phyloP scores from a whole-genome alignment of 2,888 invertebrate species.

The Pyrrhosoma nymphula region DNA sequence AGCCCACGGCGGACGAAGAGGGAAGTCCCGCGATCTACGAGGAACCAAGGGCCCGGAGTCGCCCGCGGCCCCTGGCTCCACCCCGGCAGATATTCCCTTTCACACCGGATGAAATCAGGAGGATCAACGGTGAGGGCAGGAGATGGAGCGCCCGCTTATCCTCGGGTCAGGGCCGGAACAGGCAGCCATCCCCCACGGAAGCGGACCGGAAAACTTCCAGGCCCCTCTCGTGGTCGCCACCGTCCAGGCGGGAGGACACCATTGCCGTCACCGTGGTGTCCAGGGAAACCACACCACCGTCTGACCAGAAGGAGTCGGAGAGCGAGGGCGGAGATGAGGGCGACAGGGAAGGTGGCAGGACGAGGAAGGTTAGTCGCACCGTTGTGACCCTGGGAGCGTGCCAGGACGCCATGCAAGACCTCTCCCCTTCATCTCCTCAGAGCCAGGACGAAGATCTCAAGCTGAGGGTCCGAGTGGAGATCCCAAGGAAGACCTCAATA shows the following conservation, averaged over 20 bases:
- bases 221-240: slow-evolving; percentile 71
- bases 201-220: slow-evolving; percentile 70
- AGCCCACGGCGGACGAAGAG: background rate
- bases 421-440: slow-evolving; percentile 81
- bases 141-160: slow-evolving; percentile 66
- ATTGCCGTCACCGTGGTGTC: slow-evolving; percentile 51
- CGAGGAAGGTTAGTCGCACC: slow-evolving; percentile 73
- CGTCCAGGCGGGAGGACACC: slow-evolving; percentile 70
- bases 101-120: slow-evolving; percentile 73
- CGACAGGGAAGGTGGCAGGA: background rate
- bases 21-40: slow-evolving; percentile 23
- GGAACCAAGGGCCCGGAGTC: slow-evolving; percentile 61
- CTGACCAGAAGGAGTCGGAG: slow-evolving; percentile 73
- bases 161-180: slow-evolving; percentile 68
- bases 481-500: slow-evolving; percentile 58
- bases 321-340: slow-evolving; percentile 74
- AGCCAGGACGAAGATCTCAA: slow-evolving; percentile 80
- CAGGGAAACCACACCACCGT: slow-evolving; percentile 67
- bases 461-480: slow-evolving; percentile 82
- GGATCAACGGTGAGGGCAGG: slow-evolving; percentile 72
- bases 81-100: slow-evolving; percentile 74
- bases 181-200: slow-evolving; percentile 71
- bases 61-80: slow-evolving; percentile 72
- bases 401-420: slow-evolving; percentile 81
- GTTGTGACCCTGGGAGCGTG: slow-evolving; percentile 72